These are phyloP conservation scores for Drosophila bocki DNA, from an alignment of 1,140 invertebrate species.

Conservation along the genomic window DNA sequence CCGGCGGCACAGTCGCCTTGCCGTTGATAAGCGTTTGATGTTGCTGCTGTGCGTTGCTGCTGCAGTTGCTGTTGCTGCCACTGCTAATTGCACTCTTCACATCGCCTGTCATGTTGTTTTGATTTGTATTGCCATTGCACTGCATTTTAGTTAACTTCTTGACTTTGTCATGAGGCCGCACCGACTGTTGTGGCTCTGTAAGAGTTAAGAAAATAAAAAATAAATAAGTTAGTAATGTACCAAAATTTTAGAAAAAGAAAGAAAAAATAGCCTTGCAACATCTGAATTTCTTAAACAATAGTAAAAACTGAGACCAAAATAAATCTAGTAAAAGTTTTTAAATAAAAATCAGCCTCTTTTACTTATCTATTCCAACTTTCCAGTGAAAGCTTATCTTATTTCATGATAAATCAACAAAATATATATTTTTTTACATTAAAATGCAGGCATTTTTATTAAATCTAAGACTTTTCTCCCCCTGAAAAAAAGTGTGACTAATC, in stretches of 20 bases:
- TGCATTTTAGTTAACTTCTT: slow-evolving; percentile 75
- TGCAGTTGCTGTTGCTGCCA: slow-evolving; percentile 47
- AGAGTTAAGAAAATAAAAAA: slow-evolving; percentile 5
- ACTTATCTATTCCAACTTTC: background rate
- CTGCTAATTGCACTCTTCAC: slow-evolving; percentile 81
- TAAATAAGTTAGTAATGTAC: background rate
- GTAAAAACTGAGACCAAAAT: background rate
- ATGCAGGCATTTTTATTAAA: background rate
- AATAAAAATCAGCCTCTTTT: no score
- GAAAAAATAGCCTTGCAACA: background rate
- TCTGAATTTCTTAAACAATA: background rate
- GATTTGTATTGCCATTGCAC: slow-evolving; percentile 83
- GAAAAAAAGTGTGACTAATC: slow-evolving; percentile 28
- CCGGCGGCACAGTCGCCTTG: slow-evolving; percentile 53
- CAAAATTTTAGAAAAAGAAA: background rate
- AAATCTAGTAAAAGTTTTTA: no score
- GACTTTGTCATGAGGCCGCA: slow-evolving; percentile 68
- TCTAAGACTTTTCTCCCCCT: background rate
- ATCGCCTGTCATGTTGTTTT: slow-evolving; percentile 83
- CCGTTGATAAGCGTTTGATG: slow-evolving; percentile 72
- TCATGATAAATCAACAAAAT: background rate
- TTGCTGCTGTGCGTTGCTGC: slow-evolving; percentile 46
- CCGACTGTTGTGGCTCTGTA: slow-evolving; percentile 60
- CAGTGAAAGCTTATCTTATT: background rate
- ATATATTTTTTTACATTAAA: background rate